Percentiles rank a stretch among this genome's conserved stretches.
Conservation (phyloP, 2,113 vertebrate genomes). For the Plectropomus leopardus region DNA sequence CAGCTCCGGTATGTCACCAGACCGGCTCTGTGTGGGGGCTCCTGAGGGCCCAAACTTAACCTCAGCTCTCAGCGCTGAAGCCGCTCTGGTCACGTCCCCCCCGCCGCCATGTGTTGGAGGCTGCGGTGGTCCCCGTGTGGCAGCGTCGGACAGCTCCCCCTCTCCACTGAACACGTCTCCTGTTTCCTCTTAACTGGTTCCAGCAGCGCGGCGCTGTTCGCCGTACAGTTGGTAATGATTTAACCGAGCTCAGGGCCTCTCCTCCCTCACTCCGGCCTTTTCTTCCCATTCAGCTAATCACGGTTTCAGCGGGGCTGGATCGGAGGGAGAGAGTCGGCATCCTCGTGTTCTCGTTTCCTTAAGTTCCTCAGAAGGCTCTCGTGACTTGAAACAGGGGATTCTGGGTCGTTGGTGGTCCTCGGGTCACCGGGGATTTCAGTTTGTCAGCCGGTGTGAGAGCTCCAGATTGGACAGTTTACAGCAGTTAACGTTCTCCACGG, state of each 20-base stretch:
- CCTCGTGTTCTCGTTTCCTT: background rate
- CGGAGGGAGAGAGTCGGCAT: background rate
- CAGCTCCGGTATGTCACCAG: constrained; percentile 12
- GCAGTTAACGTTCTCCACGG: no score
- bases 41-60: constrained; percentile 27
- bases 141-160: constrained; percentile 21
- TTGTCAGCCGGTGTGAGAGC: background rate
- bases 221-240: constrained; percentile 70
- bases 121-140: constrained; percentile 55
- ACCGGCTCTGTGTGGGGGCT: constrained; percentile 39
- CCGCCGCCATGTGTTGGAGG: constrained; percentile 20
- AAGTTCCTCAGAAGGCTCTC: background rate
- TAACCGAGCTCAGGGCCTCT: constrained; percentile 43
- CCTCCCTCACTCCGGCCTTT: background rate
- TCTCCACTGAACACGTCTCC: constrained; percentile 52
- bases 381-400: background rate
- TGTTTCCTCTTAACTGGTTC: constrained; percentile 73
- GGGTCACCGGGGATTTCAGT: background rate
- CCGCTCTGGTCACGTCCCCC: constrained; percentile 1
- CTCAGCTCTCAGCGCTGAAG: constrained; percentile 30
- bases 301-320: background rate
- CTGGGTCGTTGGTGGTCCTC: constrained; percentile 21
- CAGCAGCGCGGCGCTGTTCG: constrained; percentile 55
- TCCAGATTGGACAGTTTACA: constrained; percentile 5
- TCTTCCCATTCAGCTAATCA: constrained; percentile 14